phyloP scores from a whole-genome alignment of 2,888 invertebrate genomes.

The Gonocerus acuteangulatus region DNA sequence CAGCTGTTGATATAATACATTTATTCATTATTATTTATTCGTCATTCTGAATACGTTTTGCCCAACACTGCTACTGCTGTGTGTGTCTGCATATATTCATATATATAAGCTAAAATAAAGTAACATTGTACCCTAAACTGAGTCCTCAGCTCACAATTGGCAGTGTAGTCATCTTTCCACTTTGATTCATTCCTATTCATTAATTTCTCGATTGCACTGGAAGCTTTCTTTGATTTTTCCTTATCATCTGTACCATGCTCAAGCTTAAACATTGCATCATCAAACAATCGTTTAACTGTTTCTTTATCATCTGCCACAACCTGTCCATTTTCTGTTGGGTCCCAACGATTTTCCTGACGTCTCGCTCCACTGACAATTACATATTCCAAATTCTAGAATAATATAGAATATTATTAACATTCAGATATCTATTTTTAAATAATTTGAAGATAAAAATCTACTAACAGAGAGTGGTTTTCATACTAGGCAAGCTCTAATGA shows the following conservation, averaged over 20 bases:
- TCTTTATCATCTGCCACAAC: conserved; percentile 87
- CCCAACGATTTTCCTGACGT: conserved; percentile 96
- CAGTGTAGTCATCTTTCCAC: conserved; percentile 88
- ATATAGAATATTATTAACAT: too few species aligned
- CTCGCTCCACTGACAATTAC: conserved; percentile 89
- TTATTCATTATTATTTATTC: too few species aligned
- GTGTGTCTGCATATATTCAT: too few species aligned
- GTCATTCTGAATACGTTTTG: too few species aligned
- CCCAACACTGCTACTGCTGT: too few species aligned
- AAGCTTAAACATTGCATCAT: conserved; percentile 96
- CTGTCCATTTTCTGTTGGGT: conserved; percentile 91
- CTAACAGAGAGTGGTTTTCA: too few species aligned
- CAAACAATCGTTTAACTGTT: conserved; percentile 76
- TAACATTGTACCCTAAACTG: conserved; percentile 86
- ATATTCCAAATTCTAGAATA: conserved; percentile 85
- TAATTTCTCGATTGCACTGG: conserved; percentile 65
- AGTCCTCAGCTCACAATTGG: conserved; percentile 76
- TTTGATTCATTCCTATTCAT: conserved; percentile 69
- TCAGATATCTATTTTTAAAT: not conserved
- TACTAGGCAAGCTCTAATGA: too few species aligned
- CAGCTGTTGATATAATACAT: too few species aligned
- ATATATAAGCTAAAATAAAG: too few species aligned
- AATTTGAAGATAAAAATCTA: not conserved
- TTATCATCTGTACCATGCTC: conserved; percentile 85
- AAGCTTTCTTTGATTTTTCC: conserved; percentile 58